phyloP scores from a whole-genome alignment of 2,797 vertebrate species.

The Eupleurogrammus muticus region DNA sequence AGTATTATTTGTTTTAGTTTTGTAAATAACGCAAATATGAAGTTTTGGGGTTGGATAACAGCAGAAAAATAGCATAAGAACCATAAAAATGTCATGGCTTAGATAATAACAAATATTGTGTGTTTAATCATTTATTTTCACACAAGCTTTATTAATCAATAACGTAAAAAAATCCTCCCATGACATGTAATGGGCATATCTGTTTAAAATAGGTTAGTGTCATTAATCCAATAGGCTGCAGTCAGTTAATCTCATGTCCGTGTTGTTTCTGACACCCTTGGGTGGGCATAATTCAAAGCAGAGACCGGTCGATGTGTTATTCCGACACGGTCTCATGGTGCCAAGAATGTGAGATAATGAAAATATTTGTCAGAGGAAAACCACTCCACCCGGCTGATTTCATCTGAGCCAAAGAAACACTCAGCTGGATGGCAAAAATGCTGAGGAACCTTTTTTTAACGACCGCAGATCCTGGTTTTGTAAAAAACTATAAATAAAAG shows the following conservation, averaged over 20 bases:
- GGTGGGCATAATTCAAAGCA: slow-evolving; percentile 73
- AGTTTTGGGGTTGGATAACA: background rate
- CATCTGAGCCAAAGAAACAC: slow-evolving; percentile 52
- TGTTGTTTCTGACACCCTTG: slow-evolving; percentile 67
- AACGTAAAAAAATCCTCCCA: background rate
- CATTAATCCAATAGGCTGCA: slow-evolving; percentile 14
- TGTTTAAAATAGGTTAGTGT: slow-evolving; percentile 3
- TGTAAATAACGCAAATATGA: background rate
- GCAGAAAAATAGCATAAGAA: background rate
- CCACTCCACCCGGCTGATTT: slow-evolving; percentile 56
- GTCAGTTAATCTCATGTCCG: slow-evolving; percentile 11
- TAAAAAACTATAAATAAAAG: slow-evolving; percentile 9
- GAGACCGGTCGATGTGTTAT: slow-evolving; percentile 52
- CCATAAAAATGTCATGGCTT: background rate
- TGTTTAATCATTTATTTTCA: background rate
- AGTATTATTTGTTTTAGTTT: background rate
- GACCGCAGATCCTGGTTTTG: slow-evolving; percentile 48
- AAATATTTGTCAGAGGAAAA: slow-evolving; percentile 78
- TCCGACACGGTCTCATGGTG: slow-evolving; percentile 49
- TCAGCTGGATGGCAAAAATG: slow-evolving; percentile 63
- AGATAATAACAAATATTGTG: background rate
- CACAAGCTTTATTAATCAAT: background rate
- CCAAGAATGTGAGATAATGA: slow-evolving; percentile 78
- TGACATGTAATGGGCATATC: background rate
- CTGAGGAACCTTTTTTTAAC: slow-evolving; percentile 51